Percentiles rank a stretch among this genome's conserved stretches.
These are phyloP conservation scores for Rissa tridactyla DNA, from an alignment of 2,113 vertebrate genomes.

Conservation along the genomic window DNA sequence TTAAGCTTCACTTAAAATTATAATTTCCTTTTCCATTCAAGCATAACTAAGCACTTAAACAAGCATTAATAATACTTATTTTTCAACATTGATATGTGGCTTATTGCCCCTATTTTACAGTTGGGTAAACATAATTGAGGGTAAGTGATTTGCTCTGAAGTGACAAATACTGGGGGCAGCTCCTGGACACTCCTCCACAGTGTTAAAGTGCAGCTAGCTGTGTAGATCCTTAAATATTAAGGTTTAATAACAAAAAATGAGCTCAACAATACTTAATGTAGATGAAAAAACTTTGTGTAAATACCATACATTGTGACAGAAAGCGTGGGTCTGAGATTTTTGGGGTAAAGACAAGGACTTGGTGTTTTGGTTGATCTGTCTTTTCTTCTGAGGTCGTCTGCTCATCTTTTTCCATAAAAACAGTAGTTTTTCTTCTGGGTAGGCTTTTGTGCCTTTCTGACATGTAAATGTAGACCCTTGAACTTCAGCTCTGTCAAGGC, in stretches of 20 bases:
- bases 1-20: conserved; percentile 32
- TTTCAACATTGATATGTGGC: neutral
- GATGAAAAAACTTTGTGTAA: neutral
- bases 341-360: neutral
- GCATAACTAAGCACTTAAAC: conserved; percentile 29
- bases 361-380: neutral
- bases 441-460: neutral
- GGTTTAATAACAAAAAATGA: neutral
- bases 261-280: neutral
- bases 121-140: neutral
- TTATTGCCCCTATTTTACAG: neutral
- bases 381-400: neutral
- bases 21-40: conserved; percentile 34
- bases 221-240: neutral
- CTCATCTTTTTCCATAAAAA: neutral
- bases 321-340: neutral
- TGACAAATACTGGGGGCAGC: neutral
- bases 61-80: conserved; percentile 30
- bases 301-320: neutral
- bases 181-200: neutral
- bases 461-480: neutral
- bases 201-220: neutral
- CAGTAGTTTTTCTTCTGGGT: neutral
- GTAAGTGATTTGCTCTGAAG: neutral
- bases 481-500: neutral